These are phyloP conservation scores for Sardinella longiceps DNA, from an alignment of 2,797 vertebrate species.

Conservation along the genomic window DNA sequence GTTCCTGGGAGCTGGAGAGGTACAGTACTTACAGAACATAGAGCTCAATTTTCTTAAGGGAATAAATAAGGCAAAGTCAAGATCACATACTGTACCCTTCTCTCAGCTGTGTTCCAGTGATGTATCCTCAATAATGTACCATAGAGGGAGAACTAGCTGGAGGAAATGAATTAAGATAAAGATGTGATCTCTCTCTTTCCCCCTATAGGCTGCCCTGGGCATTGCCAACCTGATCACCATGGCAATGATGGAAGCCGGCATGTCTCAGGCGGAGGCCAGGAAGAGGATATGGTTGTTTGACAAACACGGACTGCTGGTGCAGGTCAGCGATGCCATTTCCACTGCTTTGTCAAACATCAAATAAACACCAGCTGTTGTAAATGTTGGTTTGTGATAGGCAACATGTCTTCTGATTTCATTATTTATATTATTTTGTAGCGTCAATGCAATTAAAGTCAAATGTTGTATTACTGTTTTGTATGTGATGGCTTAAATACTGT, in stretches of 20 bases:
- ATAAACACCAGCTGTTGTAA: too few relatives aligned
- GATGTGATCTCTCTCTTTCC: not conserved
- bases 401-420: too few relatives aligned
- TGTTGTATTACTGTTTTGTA: too few relatives aligned
- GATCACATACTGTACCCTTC: not conserved
- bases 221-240: conserved; percentile 97
- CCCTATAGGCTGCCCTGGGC: conserved; percentile 88
- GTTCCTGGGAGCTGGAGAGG: conserved; percentile 97
- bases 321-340: conserved; percentile 73
- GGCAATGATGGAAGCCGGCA: conserved; percentile 88
- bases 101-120: too few relatives aligned
- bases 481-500: not conserved
- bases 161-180: too few relatives aligned
- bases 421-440: too few relatives aligned
- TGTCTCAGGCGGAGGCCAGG: conserved; percentile 81
- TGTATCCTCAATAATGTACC: too few relatives aligned
- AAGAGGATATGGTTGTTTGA: conserved; percentile 95
- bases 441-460: too few relatives aligned
- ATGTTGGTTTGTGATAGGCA: not conserved
- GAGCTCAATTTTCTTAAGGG: not conserved
- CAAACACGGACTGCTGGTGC: conserved; percentile 86
- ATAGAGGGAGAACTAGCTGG: too few relatives aligned
- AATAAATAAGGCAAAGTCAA: not conserved
- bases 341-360: not conserved
- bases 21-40: conserved; percentile 52